Conservation (phyloP, 1,140 invertebrate genomes). For the Heliconius hermathena region DNA sequence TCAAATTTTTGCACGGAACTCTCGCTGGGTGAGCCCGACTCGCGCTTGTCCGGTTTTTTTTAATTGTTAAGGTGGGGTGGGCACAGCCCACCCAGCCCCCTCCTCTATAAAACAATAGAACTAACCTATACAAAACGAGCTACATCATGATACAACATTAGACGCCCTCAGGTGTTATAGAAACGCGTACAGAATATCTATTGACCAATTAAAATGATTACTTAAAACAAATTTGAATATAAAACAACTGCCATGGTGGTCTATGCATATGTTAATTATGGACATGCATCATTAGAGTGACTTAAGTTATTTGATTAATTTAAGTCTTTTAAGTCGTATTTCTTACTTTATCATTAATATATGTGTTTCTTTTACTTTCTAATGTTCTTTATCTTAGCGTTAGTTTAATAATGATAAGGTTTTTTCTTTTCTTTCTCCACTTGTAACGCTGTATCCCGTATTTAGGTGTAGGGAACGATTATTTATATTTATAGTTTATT, state of each 20-base stretch:
- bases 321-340: not conserved
- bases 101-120: not conserved
- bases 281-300: not conserved
- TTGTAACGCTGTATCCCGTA: no score
- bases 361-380: not conserved
- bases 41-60: no score
- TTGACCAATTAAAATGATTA: conserved; percentile 7
- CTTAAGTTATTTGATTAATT: conserved; percentile 13
- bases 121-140: not conserved
- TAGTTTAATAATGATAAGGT: not conserved
- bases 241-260: not conserved
- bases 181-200: not conserved
- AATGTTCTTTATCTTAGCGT: not conserved
- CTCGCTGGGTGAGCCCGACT: no score
- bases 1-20: no score
- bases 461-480: no score
- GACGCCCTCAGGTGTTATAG: conserved; percentile 10
- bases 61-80: no score
- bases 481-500: no score
- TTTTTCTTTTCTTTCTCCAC: no score
- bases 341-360: not conserved
- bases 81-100: no score
- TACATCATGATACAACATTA: not conserved
- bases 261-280: not conserved
- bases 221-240: conserved; percentile 5